Base-by-base conservation (phyloP, 2,888 invertebrate species). In the Adineta ricciae region DNA sequence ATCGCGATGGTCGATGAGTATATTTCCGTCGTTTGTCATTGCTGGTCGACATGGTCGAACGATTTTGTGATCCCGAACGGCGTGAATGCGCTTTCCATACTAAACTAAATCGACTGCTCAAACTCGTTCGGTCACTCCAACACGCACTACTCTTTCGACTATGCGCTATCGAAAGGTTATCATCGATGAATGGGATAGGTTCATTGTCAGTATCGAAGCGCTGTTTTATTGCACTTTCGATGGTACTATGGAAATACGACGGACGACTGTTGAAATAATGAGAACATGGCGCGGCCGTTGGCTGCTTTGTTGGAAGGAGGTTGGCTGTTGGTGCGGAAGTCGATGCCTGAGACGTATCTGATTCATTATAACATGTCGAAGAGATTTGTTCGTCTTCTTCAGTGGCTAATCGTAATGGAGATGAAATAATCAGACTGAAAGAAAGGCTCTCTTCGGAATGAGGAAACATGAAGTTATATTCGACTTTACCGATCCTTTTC, bases 51-150 rank as follows among this genome's bases (percentile, higher is more conserved):
- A 27, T 64, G 27, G 64, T 16, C 16, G 64, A 27, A 27, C 64
- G 64, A 27, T 14, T 32, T 64, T 27, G 27, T 46, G 46, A 46
- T 8, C 5, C 11, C 5, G 46, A 46, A 46, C 46, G 46, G 46
- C 46, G 46, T 46, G 46, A 46, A 64, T 64, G 27, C 1, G 32
- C 27, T 64, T 32, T 64, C 64, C 64, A 64, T 14, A 27, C 64
- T 5, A 73, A 41, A 24, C 73, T 38, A 73, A 73, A 73, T 36
- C 73, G 73, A 41, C 73, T 73, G 38, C 73, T 73, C n/a, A 73
- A 24, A 73, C 73, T 73, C n/a, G 73, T 73, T 73, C 73, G 73
- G 24, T 73, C 73, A 73, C 73, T 73, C 73, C 73, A 73, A 24
- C 73, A 73, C 38, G 73, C 73, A 21, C 38, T 38, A 73, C 73